Evolutionary conservation across 2,888 invertebrate species (phyloP), one percentile per base, ranked within the genome.

Genomic region (Apamea anceps): DNA sequence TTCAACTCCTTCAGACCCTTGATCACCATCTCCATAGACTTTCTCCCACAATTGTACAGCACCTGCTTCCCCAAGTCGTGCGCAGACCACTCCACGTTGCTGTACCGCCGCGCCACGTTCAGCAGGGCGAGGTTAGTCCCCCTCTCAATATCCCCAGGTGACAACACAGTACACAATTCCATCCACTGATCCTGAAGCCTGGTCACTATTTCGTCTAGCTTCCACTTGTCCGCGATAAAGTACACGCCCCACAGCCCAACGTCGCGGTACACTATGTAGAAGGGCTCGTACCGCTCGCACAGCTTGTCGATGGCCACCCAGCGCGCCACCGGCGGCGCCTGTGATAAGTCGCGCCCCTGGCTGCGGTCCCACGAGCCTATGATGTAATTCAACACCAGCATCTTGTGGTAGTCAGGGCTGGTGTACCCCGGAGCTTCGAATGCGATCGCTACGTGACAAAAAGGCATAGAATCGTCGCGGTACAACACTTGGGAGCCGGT

Each of bases 171-270:
- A 81, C 95, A 95, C 79, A 97, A 87, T 71, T 93, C 85, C 95
- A 96, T 95, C 95, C 96, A 96, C 45, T 94, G 90, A 12, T 93
- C 87, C 80, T 96, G 96, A 13, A 97, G 67, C 62, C 93, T 91
- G 42, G 81, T 76, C 28, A 96, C 51, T 92, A 96, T 94, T 65
- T 95, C 93, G 42, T 97, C 95, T n/a, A 94, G n/a, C 2, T 91
- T 86, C 89, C 93, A 87, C 75, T 84, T 91, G 0, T 92, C 87
- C 0, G 93, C 91, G 6, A 96, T 93, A 75, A 95, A 97, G 76
- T 97, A 96, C 15, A 96, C 91, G 10, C 97, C 97, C 96, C 96
- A 97, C 21, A 97, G 91, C 2, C 97, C 96, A 2, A 95, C 91
- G 77, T 95, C 95, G 13, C 92, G 86, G 85, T 96, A 97, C 0